Evolutionary conservation across 1,140 invertebrate genomes (phyloP).

Genomic region (Camponotus vicinus): DNA sequence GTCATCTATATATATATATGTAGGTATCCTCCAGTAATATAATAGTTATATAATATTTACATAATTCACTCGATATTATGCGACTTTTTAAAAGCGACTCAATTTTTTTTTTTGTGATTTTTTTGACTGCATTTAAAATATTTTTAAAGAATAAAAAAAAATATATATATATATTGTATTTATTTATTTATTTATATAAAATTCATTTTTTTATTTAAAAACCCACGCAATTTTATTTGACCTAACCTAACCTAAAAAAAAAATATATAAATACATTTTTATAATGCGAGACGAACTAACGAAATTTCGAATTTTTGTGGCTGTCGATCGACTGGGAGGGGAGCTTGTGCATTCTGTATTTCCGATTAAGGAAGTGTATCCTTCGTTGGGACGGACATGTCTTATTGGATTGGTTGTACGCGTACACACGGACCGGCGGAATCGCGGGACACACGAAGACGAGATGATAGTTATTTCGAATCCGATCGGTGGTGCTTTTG

Average conservation of each 20-base stretch:
- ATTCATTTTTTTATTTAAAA: neutral
- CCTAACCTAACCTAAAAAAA: no score
- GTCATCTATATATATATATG: neutral
- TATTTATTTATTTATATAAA: neutral
- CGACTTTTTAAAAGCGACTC: conserved; percentile 2
- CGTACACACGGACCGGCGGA: neutral
- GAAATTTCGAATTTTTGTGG: neutral
- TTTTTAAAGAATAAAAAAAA: no score
- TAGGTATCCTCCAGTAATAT: conserved; percentile 26
- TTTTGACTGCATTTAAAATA: no score
- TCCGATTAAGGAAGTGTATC: conserved; percentile 26
- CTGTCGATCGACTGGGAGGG: no score
- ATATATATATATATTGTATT: no score
- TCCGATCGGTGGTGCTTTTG: conserved; percentile 69
- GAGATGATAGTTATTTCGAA: conserved; percentile 68
- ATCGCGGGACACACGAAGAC: conserved; percentile 4
- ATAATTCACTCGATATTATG: neutral
- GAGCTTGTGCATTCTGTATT: neutral
- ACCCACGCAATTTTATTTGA: neutral
- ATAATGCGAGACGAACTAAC: neutral
- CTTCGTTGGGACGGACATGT: conserved; percentile 1
- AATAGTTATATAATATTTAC: neutral
- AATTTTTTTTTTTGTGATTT: neutral
- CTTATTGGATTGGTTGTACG: conserved; percentile 14
- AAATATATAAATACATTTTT: neutral